A percentile compares a stretch with the other conserved stretches of the same genome.
Conservation (phyloP, 2,113 vertebrate species). For the Steatornis caripensis region DNA sequence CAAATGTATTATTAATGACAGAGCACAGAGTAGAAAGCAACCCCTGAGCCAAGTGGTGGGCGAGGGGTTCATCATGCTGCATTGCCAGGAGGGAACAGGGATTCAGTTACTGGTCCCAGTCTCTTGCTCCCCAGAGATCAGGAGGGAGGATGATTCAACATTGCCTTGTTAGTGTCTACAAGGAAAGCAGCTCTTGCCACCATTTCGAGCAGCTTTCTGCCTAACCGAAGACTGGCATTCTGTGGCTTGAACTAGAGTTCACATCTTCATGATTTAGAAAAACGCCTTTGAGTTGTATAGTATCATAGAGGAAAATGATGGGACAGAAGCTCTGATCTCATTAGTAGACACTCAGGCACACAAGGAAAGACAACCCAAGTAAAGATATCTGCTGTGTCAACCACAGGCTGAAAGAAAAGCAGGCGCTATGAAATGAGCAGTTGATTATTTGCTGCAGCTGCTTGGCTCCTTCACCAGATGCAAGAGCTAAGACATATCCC, state of each 20-base stretch:
- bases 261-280: not conserved
- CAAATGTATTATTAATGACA: constrained; percentile 47
- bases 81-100: not conserved
- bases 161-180: not conserved
- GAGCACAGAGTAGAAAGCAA: not conserved
- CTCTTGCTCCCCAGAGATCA: not conserved
- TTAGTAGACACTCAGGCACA: not conserved
- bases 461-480: not conserved
- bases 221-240: not conserved
- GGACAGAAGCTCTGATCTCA: not conserved
- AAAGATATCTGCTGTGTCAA: not conserved
- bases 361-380: not conserved
- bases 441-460: not conserved
- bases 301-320: not conserved
- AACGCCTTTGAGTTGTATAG: not conserved
- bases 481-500: not conserved
- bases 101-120: not conserved
- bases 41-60: not conserved
- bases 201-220: not conserved
- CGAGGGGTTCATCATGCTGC: not conserved
- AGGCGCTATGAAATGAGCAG: not conserved
- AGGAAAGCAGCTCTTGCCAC: not conserved
- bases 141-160: not conserved
- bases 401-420: not conserved
- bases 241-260: not conserved